Percentiles rank a stretch among this genome's conserved stretches.
These are phyloP conservation scores for Hypsibius dujardini DNA, from an alignment of 1,140 invertebrate genomes.

Conservation along the genomic window DNA sequence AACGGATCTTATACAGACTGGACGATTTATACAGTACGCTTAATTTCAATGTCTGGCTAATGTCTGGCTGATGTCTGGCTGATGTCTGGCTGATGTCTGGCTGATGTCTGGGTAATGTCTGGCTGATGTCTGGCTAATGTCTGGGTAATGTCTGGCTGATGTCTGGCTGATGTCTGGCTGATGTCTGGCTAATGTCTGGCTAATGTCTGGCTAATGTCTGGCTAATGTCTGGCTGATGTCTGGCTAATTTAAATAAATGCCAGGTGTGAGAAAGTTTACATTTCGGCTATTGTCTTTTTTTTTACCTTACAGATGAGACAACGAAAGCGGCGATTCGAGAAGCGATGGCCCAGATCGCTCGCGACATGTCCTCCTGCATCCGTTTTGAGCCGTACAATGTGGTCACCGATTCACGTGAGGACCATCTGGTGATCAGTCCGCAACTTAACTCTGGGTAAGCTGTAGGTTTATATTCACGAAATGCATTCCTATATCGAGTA, in stretches of 20 bases:
- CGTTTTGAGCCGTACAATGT: slow-evolving; percentile 2
- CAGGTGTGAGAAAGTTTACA: too few relatives aligned
- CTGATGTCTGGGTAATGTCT: too few relatives aligned
- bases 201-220: too few relatives aligned
- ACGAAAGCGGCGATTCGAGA: not conserved
- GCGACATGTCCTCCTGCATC: slow-evolving; percentile 9
- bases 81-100: too few relatives aligned
- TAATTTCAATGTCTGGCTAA: too few relatives aligned
- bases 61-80: too few relatives aligned
- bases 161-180: too few relatives aligned
- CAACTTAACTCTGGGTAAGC: slow-evolving; percentile 5
- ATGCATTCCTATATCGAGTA: not conserved
- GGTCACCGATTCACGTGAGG: slow-evolving; percentile 2
- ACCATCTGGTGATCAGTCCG: slow-evolving; percentile 6
- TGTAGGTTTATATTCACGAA: not conserved
- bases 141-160: too few relatives aligned
- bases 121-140: too few relatives aligned
- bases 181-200: too few relatives aligned
- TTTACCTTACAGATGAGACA: slow-evolving; percentile 5
- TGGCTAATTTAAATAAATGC: too few relatives aligned
- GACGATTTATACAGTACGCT: not conserved
- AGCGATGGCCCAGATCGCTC: not conserved
- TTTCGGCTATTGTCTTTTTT: not conserved
- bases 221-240: too few relatives aligned
- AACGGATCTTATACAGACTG: slow-evolving; percentile 7